Conservation (phyloP, 1,140 invertebrate species). For the Stegodyphus dumicola region DNA sequence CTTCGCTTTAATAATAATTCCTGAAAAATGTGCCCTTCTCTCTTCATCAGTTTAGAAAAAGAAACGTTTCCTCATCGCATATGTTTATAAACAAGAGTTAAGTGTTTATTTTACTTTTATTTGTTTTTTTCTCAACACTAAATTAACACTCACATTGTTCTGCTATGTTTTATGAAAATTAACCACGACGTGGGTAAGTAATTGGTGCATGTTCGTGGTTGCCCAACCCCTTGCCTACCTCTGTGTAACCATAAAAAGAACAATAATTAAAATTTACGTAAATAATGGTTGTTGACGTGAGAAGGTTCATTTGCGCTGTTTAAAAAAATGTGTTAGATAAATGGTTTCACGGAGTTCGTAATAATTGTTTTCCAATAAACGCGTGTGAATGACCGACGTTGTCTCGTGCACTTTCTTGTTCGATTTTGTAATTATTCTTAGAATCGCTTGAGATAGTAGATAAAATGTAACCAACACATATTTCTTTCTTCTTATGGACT, state of each 20-base stretch:
- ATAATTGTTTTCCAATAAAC: conserved; percentile 6
- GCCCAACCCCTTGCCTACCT: not conserved
- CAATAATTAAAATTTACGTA: conserved; percentile 19
- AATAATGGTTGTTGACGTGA: conserved; percentile 5
- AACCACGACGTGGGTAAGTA: not conserved
- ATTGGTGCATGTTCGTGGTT: not conserved
- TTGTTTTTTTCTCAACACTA: not conserved
- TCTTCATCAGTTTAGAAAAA: not conserved
- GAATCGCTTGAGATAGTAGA: too few species aligned
- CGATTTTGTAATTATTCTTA: too few species aligned
- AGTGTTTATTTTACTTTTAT: not conserved
- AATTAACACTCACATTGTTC: not conserved
- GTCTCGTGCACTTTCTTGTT: too few species aligned
- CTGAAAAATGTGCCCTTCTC: not conserved
- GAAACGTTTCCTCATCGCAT: not conserved
- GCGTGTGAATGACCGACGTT: not conserved
- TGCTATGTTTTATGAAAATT: conserved; percentile 5
- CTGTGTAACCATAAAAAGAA: not conserved
- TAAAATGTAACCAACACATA: too few species aligned
- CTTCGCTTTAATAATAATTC: too few species aligned
- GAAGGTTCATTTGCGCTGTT: not conserved
- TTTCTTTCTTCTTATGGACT: too few species aligned
- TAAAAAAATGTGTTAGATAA: not conserved
- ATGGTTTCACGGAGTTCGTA: not conserved
- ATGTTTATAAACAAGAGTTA: not conserved